Evolutionary conservation across 1,140 invertebrate species (phyloP), one percentile per base, ranked within the genome.

Genomic region (Teleogryllus occipitalis): DNA sequence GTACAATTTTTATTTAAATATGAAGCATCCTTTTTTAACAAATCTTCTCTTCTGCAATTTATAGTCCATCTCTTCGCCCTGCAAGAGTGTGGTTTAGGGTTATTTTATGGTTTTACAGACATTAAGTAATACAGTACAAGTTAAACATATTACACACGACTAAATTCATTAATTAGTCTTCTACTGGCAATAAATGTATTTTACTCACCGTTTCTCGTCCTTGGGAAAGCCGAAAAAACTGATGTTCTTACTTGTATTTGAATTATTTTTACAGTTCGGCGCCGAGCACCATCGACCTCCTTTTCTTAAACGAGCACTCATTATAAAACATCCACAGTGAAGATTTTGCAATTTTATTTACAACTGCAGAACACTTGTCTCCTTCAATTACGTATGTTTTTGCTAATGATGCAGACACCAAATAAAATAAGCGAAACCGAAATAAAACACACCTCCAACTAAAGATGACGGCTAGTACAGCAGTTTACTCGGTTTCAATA

Each of bases 1-100:
- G 65, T 72, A n/a, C 65, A 72, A n/a, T 72, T 72, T 72, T n/a
- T 72, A 72, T 72, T 72, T 72, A 72, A 72, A 72, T 72, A 72
- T 72, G n/a, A 15, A n/a, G 65, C 65, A 72, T 72, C n/a, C 6
- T 72, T 72, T 72, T 72, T 72, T 15, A 6, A 72, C 14, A 72
- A 72, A 6, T 72, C 65, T n/a, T 72, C 65, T 72, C 65, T 72
- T 6, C 65, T 72, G 65, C 14, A 72, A 15, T 72, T 15, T 72
- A 72, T n/a, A 72, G n/a, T 72, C 65, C 65, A 72, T 72, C n/a
- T 72, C 65, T 72, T 72, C 65, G 65, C 65, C 14, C 65, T 72
- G n/a, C 14, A 72, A 72, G 6, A 72, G n/a, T 72, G 65, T 72
- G n/a, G n/a, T 14, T 15, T 72, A 15, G 2, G n/a, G 14, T 15